These are phyloP conservation scores for Hymenochirus boettgeri DNA, from an alignment of 2,113 vertebrate genomes.

Conservation along the genomic window DNA sequence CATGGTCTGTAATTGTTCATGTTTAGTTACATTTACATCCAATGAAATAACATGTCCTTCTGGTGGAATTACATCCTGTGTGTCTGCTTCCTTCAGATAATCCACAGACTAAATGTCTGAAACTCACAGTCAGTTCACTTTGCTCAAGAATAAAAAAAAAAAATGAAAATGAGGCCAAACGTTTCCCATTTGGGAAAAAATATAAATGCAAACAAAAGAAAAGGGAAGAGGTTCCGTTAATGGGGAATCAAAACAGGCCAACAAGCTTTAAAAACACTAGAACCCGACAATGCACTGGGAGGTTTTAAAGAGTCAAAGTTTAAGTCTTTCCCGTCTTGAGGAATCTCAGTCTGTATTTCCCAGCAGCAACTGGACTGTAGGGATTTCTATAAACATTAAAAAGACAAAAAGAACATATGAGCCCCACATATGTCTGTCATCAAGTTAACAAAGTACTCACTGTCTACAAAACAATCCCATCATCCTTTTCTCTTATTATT, in stretches of 20 bases:
- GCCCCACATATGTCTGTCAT: no score
- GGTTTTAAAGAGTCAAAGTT: no score
- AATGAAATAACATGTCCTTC: slow-evolving; percentile 26
- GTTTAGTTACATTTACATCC: slow-evolving; percentile 19
- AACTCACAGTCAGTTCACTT: slow-evolving; percentile 23
- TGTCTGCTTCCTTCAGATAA: slow-evolving; percentile 38
- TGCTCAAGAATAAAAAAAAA: slow-evolving; percentile 1
- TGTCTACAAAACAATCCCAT: no score
- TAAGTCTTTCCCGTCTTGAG: no score
- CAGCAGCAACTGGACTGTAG: no score
- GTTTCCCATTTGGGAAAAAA: slow-evolving; percentile 19
- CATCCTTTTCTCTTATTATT: no score
- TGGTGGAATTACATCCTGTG: slow-evolving; percentile 39
- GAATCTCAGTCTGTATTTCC: no score
- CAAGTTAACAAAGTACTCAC: no score
- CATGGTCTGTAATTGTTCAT: slow-evolving; percentile 2
- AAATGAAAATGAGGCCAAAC: slow-evolving; percentile 18
- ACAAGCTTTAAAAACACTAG: not conserved
- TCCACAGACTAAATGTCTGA: slow-evolving; percentile 41
- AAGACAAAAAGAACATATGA: no score
- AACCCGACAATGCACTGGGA: not conserved
- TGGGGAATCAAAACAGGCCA: slow-evolving; percentile 26
- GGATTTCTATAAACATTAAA: no score
- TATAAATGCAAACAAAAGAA: slow-evolving; percentile 22
- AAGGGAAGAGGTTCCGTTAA: slow-evolving; percentile 23